Base-by-base conservation (phyloP, 2,113 vertebrate genomes). In the Pedionomus torquatus region DNA sequence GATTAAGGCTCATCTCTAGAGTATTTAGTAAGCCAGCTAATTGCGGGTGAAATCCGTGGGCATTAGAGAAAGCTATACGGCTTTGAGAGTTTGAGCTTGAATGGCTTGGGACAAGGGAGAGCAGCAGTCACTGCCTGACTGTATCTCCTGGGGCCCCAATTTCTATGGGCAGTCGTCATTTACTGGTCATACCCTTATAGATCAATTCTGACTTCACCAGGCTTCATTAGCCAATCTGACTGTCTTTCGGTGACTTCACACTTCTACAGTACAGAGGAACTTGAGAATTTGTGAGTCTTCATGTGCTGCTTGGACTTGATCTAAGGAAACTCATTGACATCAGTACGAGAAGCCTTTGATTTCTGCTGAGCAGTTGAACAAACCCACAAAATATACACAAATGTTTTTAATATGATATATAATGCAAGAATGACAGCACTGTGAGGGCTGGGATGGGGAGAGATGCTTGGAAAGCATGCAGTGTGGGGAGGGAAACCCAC, bases 1-100 rank as follows among this genome's bases (percentile, higher is more conserved):
- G 96, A 84, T 91, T 87, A 91, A 75, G 70, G 78, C 64, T 87
- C 64, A 51, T 93, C 93, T 95, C 87, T 14, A 12, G 93, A 70
- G 89, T 16, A 54, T 87, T 93, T 46, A 66, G 77, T 81, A 93
- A 93, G 11, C 60, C 77, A 75, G 64, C 87, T 96, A 91, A 91
- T 89, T 93, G 80, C 0, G 4, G 30, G 54, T 58, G 60, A 91
- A 93, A 77, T 48, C 89, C 70, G 64, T 17, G 41, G 64, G 92
- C 64, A 46, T 91, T 91, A 90, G 72, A 39, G 80, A 51, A 92
- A 83, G 44, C 71, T 61, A 0, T 9, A 46, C 0, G 9, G 63
- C 71, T 92, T 52, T 57, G 83, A 61, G 43, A 39, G 33, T 43
- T 33, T 61, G 58, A 37, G 31, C 24, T 55, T 79, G 75, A 91